phyloP scores from a whole-genome alignment of 2,113 vertebrate species.

The Sardina pilchardus region DNA sequence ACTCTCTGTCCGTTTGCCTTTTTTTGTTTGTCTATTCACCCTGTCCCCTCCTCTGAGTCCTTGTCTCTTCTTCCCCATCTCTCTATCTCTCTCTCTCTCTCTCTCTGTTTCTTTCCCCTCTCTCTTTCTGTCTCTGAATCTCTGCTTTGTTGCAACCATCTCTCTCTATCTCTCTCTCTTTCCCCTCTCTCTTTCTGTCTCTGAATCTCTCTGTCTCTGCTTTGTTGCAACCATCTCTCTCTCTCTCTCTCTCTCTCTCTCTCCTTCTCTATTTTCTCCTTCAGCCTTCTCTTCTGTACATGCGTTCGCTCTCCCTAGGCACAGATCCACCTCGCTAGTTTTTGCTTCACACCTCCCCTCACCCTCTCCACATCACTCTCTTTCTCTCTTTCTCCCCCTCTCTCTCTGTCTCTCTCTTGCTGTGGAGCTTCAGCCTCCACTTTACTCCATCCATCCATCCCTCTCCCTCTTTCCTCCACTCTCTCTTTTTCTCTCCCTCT shows the following conservation, averaged over 20 bases:
- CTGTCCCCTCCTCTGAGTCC: conserved; percentile 25
- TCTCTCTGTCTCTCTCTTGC: neutral
- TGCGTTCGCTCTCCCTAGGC: neutral
- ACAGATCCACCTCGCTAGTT: neutral
- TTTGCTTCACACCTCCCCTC: neutral
- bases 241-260: conserved; percentile 24
- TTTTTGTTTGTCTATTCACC: conserved; percentile 19
- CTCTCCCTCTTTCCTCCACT: conserved; percentile 21
- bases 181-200: conserved; percentile 25
- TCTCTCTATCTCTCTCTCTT: neutral
- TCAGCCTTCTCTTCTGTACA: neutral
- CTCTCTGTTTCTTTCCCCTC: conserved; percentile 9
- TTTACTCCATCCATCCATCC: neutral
- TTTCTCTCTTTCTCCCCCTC: conserved; percentile 22
- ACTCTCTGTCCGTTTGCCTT: conserved; percentile 27
- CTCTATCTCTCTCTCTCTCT: neutral
- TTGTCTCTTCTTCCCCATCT: conserved; percentile 35
- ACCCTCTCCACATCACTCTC: conserved; percentile 31
- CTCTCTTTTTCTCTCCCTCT: neutral
- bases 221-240: neutral
- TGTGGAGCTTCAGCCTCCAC: neutral
- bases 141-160: neutral
- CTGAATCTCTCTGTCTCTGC: neutral
- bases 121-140: neutral
- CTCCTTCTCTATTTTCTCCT: neutral